A percentile compares a stretch with the other conserved stretches of the same genome.
Conservation (phyloP, 2,888 invertebrate genomes). For the Hydriomena furcata region DNA sequence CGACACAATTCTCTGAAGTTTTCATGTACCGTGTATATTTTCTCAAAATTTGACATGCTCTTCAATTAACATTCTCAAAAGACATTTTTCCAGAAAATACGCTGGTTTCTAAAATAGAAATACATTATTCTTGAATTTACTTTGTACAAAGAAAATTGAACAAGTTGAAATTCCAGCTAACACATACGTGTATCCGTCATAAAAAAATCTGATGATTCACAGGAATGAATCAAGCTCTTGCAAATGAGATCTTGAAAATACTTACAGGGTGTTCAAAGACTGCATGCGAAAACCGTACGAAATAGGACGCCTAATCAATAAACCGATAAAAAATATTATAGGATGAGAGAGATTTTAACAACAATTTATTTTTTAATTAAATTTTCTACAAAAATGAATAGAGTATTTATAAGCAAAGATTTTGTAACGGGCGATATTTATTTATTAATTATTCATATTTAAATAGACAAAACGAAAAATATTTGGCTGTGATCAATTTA, state of each 20-base stretch:
- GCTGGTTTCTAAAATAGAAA: background rate
- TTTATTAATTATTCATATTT: too few species aligned
- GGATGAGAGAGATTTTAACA: too few species aligned
- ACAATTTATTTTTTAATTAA: too few species aligned
- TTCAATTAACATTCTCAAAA: constrained; percentile 8
- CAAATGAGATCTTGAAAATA: constrained; percentile 17
- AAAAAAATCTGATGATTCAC: constrained; percentile 31
- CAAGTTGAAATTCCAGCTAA: constrained; percentile 23
- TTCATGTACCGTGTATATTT: background rate
- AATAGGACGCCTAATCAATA: too few species aligned
- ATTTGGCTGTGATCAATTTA: too few species aligned
- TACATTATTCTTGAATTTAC: background rate
- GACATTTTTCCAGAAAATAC: constrained; percentile 4
- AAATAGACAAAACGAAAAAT: too few species aligned
- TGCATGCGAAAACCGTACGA: too few species aligned
- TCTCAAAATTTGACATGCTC: constrained; percentile 2
- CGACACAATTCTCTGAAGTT: background rate
- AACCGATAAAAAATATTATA: too few species aligned
- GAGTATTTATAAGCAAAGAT: too few species aligned
- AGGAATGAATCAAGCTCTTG: constrained; percentile 22
- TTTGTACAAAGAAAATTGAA: constrained; percentile 12
- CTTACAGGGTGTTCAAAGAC: background rate
- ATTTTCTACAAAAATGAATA: too few species aligned
- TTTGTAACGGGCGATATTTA: too few species aligned
- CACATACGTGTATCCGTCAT: constrained; percentile 19